Conservation (phyloP, 2,113 vertebrate species). For the Rhombomys opimus region DNA sequence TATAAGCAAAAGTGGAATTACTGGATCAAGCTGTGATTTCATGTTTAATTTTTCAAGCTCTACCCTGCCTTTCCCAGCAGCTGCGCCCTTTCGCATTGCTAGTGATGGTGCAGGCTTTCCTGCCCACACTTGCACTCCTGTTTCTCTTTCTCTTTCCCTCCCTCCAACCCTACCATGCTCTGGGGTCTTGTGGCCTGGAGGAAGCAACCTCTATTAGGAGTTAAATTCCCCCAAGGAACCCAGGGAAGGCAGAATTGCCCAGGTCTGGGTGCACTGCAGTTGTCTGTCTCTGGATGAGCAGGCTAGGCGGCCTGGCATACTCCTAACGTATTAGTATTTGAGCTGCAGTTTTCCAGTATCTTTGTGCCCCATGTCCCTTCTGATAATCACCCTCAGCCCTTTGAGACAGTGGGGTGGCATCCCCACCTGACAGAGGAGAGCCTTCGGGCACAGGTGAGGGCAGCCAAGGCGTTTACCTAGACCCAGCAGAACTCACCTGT, state of each 20-base stretch:
- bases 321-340: neutral
- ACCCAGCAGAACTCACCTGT: accelerated
- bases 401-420: neutral
- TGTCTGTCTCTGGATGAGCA: no score
- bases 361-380: neutral
- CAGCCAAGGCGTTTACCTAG: accelerated
- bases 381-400: no score
- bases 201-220: neutral
- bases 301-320: no score
- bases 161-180: neutral
- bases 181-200: neutral
- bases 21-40: neutral
- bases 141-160: neutral
- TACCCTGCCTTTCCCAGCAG: neutral
- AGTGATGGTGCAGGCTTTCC: neutral
- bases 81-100: neutral
- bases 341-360: neutral
- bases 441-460: neutral
- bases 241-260: accelerated
- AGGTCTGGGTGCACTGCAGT: no score
- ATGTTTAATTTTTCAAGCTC: neutral
- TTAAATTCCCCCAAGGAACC: neutral
- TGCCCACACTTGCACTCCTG: neutral
- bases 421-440: neutral
- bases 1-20: neutral